Evolutionary conservation across 1,140 invertebrate genomes (phyloP), one percentile per base, ranked within the genome.

Genomic region (Drosophila oshimai): DNA sequence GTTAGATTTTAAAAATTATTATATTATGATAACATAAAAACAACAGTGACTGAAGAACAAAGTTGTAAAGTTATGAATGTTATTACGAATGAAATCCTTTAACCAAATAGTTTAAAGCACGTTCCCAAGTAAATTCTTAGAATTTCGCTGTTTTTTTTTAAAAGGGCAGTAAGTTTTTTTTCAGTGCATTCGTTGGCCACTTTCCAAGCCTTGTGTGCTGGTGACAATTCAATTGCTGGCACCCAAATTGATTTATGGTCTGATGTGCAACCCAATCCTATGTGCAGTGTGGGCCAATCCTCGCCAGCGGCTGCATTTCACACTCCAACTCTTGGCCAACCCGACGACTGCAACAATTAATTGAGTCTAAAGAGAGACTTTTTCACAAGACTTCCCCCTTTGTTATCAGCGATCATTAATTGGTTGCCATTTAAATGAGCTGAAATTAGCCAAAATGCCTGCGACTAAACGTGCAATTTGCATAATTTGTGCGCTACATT

Each of bases 341-440:
- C 9, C 6, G n/a, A 44, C n/a, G n/a, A 33, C 33, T 37, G 61
- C 42, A 49, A 60, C 54, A 65, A 64, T 53, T 67, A 24, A 10
- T 20, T 2, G 7, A 17, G 20, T n/a, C n/a, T n/a, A n/a, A n/a
- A 12, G 44, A 18, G 47, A 67, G 34, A 37, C 34, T 51, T 67
- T 42, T 67, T 67, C 61, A 53, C 64, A 67, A 65, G 61, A 65
- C 61, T 65, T 65, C 58, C 61, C 58, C 10, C 57, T 62, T 31
- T 65, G 61, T 49, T 65, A 65, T 65, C 61, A 65, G 44, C 61
- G 61, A 58, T 50, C 57, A 47, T 64, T 65, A 65, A 79, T 76
- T 62, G 58, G 39, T 65, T 55, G 41, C 41, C 54, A 72, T 76
- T 76, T 83, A 83, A 76, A 55, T 83, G 65, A 49, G 51, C 74